phyloP scores from a whole-genome alignment of 2,888 invertebrate genomes.

The Molorchus minor region DNA sequence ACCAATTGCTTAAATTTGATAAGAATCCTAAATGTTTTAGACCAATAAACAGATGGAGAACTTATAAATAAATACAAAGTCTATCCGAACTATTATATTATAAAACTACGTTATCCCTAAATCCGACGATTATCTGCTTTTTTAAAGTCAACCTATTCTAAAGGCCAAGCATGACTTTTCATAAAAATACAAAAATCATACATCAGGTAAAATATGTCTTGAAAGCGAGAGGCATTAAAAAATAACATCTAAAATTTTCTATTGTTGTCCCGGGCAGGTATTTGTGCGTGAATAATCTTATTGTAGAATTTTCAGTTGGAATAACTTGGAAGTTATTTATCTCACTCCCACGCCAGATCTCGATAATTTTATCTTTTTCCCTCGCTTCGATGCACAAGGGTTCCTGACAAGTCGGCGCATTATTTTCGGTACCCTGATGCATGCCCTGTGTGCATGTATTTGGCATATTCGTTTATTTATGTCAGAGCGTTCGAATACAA shows the following conservation, averaged over 20 bases:
- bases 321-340: slow-evolving; percentile 50
- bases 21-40: no score
- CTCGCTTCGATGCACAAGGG: slow-evolving; percentile 37
- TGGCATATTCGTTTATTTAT: slow-evolving; percentile 38
- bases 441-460: slow-evolving; percentile 33
- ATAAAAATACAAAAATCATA: slow-evolving; percentile 54
- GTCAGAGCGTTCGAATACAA: slow-evolving; percentile 16
- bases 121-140: slow-evolving; percentile 40
- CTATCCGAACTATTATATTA: no score
- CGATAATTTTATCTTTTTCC: slow-evolving; percentile 47
- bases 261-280: slow-evolving; percentile 55
- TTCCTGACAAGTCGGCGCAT: slow-evolving; percentile 28
- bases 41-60: no score
- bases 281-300: slow-evolving; percentile 57
- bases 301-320: slow-evolving; percentile 48
- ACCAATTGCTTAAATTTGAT: no score
- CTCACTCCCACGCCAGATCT: slow-evolving; percentile 48
- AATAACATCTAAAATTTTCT: slow-evolving; percentile 52
- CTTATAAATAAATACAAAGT: no score
- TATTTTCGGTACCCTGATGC: slow-evolving; percentile 41
- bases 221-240: slow-evolving; percentile 45
- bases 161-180: slow-evolving; percentile 54
- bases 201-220: slow-evolving; percentile 52
- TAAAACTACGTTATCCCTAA: slow-evolving; percentile 10
- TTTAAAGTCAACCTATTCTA: slow-evolving; percentile 35